phyloP scores from a whole-genome alignment of 2,888 invertebrate genomes.

The Pasiphila rectangulata region DNA sequence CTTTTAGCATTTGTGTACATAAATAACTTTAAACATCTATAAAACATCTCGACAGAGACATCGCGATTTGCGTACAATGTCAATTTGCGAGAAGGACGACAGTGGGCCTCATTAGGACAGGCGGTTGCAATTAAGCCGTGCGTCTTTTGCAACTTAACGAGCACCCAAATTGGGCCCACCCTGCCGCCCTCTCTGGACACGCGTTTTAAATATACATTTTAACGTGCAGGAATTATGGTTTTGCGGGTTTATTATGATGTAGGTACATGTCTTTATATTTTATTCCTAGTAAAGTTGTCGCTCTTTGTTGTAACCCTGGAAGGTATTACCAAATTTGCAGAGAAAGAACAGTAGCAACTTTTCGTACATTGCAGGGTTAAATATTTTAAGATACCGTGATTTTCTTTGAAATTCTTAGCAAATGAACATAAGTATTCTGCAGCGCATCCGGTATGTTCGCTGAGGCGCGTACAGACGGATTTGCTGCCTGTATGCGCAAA shows the following conservation, averaged over 20 bases:
- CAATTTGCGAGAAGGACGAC: conserved; percentile 69
- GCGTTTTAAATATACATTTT: conserved; percentile 59
- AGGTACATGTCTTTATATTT: background rate
- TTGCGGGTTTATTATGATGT: background rate
- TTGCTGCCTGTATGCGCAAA: too few relatives aligned
- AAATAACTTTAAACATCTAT: conserved; percentile 8
- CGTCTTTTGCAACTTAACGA: conserved; percentile 79
- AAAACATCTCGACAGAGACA: conserved; percentile 50
- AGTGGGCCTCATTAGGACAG: conserved; percentile 75
- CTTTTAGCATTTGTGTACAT: too few relatives aligned
- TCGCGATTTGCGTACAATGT: conserved; percentile 76
- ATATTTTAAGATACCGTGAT: too few relatives aligned
- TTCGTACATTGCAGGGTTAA: too few relatives aligned
- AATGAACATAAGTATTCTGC: too few relatives aligned
- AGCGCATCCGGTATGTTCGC: too few relatives aligned
- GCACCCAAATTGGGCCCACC: conserved; percentile 70
- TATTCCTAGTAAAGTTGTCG: too few relatives aligned
- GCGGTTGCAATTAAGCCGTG: conserved; percentile 76
- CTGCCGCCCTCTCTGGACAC: conserved; percentile 56
- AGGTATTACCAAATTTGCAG: too few relatives aligned
- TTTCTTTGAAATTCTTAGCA: too few relatives aligned
- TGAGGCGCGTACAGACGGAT: too few relatives aligned
- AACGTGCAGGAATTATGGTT: conserved; percentile 39
- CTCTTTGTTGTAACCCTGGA: too few relatives aligned
- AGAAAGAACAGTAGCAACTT: too few relatives aligned